phyloP scores from a whole-genome alignment of 2,113 vertebrate genomes.

The Esox niger region DNA sequence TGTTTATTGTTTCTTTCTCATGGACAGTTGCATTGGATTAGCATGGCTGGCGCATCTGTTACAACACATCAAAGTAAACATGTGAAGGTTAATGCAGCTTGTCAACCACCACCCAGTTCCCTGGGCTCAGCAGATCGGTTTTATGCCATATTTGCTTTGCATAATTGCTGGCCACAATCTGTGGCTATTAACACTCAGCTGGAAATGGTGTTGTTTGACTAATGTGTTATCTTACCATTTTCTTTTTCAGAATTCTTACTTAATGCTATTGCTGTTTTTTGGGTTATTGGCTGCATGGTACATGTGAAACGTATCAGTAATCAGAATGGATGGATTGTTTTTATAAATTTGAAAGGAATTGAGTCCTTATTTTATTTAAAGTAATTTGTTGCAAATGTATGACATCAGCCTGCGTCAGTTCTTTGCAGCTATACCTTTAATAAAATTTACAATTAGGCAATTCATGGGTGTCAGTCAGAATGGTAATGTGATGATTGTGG shows the following conservation, averaged over 20 bases:
- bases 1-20: slow-evolving; percentile 17
- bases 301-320: neutral
- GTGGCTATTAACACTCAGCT: slow-evolving; percentile 58
- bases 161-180: slow-evolving; percentile 71
- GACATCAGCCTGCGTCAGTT: slow-evolving; percentile 6
- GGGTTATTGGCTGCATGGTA: neutral
- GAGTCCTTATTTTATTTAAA: no score
- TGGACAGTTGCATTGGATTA: slow-evolving; percentile 61
- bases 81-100: slow-evolving; percentile 71
- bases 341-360: slow-evolving; percentile 1
- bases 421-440: no score
- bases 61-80: slow-evolving; percentile 66
- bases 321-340: neutral
- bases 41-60: slow-evolving; percentile 44
- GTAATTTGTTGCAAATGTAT: slow-evolving; percentile 11
- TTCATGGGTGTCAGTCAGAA: neutral
- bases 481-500: neutral
- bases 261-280: slow-evolving; percentile 25
- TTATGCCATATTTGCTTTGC: slow-evolving; percentile 69
- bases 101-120: slow-evolving; percentile 66
- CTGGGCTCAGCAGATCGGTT: slow-evolving; percentile 52
- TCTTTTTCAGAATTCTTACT: slow-evolving; percentile 34
- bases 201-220: slow-evolving; percentile 40
- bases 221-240: slow-evolving; percentile 35
- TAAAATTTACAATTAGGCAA: slow-evolving; percentile 27